phyloP scores from a whole-genome alignment of 1,140 invertebrate species.

The Sipha flava region DNA sequence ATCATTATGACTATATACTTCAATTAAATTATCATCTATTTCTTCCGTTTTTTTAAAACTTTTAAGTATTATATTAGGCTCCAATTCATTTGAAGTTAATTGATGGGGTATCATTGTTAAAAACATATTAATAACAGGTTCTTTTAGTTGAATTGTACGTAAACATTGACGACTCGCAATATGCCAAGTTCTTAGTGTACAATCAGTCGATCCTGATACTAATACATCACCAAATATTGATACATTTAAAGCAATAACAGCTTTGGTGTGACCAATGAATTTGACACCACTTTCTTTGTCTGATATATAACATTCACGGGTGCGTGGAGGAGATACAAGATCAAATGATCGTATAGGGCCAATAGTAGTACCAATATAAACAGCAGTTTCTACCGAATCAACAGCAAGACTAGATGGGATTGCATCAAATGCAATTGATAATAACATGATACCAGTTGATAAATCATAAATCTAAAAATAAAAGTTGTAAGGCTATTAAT shows the following conservation, averaged over 20 bases:
- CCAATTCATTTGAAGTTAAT: conserved; percentile 27
- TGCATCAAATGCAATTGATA: conserved; percentile 64
- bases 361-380: conserved; percentile 62
- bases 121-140: conserved; percentile 59
- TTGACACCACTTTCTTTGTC: conserved; percentile 38
- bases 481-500: neutral
- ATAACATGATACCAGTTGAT: conserved; percentile 53
- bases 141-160: conserved; percentile 60
- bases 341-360: conserved; percentile 62
- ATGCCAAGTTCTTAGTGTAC: conserved; percentile 68
- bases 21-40: neutral
- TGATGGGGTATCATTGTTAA: conserved; percentile 45
- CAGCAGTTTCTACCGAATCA: conserved; percentile 57
- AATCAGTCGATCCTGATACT: conserved; percentile 65
- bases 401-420: conserved; percentile 60
- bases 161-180: conserved; percentile 62
- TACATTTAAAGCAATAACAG: conserved; percentile 59
- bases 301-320: conserved; percentile 55
- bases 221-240: conserved; percentile 60
- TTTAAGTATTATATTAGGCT: conserved; percentile 22
- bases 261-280: conserved; percentile 57
- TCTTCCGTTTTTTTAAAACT: conserved; percentile 33
- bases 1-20: conserved; percentile 21
- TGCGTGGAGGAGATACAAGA: conserved; percentile 56
- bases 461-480: conserved; percentile 59